Conservation (phyloP, 2,113 vertebrate species). For the Nestor notabilis region DNA sequence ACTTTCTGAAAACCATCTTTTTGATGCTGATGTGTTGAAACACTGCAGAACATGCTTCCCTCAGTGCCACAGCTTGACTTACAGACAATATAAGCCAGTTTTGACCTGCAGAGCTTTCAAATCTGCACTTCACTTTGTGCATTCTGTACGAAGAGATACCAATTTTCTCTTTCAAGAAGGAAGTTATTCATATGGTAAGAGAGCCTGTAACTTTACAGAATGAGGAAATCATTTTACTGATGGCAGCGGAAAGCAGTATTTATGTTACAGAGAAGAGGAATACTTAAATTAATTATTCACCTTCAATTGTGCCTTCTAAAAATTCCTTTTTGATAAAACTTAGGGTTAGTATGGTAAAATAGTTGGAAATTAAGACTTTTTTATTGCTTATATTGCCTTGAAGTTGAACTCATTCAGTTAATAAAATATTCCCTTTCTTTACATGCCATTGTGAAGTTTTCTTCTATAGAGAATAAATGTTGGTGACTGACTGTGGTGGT, state of each 20-base stretch:
- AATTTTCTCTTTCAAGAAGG: neutral
- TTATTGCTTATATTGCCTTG: neutral
- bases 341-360: neutral
- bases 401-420: neutral
- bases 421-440: neutral
- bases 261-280: neutral
- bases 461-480: neutral
- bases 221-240: neutral
- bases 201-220: neutral
- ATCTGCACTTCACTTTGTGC: neutral
- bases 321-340: neutral
- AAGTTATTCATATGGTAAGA: neutral
- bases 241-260: neutral
- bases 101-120: neutral
- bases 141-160: neutral
- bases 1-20: neutral
- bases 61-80: neutral
- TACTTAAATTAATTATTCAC: neutral
- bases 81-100: neutral
- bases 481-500: neutral
- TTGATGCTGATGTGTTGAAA: neutral
- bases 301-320: neutral
- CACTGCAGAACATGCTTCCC: neutral
- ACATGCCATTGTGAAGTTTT: neutral
- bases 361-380: neutral